These are phyloP conservation scores for Caenorhabditis drosophilae DNA, from an alignment of 2,888 invertebrate genomes.

Conservation along the genomic window DNA sequence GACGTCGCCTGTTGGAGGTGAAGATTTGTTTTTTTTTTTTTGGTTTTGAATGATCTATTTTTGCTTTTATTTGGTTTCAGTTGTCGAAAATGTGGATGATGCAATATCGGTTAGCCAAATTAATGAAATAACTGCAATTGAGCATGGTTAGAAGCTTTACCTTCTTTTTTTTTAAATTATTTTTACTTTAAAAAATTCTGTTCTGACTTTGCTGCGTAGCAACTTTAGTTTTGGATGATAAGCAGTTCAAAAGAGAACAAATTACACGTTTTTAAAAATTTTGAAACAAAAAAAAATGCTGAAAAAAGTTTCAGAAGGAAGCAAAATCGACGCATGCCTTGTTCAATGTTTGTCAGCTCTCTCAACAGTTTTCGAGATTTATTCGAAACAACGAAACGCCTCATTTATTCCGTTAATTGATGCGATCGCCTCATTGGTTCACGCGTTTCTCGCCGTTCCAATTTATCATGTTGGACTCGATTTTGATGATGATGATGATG, in stretches of 20 bases:
- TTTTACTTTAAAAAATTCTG: not conserved
- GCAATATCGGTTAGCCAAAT: conserved; percentile 18
- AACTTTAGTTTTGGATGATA: too few relatives aligned
- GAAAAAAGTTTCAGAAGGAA: conserved; percentile 59
- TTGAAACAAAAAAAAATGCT: conserved; percentile 2
- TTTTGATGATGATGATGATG: conserved; percentile 7
- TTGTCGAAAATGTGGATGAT: conserved; percentile 28
- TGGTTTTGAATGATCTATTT: not conserved
- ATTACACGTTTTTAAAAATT: not conserved
- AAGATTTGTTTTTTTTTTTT: conserved; percentile 16
- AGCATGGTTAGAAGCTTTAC: conserved; percentile 42
- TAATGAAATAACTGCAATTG: conserved; percentile 21
- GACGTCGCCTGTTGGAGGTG: conserved; percentile 10
- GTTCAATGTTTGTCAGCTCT: conserved; percentile 49
- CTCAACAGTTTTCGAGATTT: conserved; percentile 49
- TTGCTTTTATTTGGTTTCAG: conserved; percentile 13
- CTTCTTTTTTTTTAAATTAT: conserved; percentile 9
- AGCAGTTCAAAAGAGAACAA: not conserved
- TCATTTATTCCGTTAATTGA: conserved; percentile 33
- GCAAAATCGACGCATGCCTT: conserved; percentile 58
- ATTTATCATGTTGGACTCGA: conserved; percentile 50
- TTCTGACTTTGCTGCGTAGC: too few relatives aligned
- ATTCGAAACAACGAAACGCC: conserved; percentile 20
- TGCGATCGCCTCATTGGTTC: conserved; percentile 25
- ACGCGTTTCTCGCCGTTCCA: conserved; percentile 62